Base-by-base conservation (phyloP, 2,113 vertebrate genomes). In the Grantiella picta region DNA sequence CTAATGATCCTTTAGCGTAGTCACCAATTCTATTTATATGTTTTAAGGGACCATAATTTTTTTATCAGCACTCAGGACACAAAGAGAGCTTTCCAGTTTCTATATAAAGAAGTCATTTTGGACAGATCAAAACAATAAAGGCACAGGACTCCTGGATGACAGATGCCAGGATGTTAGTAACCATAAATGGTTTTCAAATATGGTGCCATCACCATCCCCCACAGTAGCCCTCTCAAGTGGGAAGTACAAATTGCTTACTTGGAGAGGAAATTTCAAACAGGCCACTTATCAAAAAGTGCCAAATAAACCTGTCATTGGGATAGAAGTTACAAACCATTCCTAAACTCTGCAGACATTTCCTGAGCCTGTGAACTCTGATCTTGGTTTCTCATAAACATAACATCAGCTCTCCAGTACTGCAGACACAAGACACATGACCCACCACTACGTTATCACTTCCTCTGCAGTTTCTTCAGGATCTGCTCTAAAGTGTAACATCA, bases 211-310 rank as follows among this genome's bases (percentile, higher is more conserved):
- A 94, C 93, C 97, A 94, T 97, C 97, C 80, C 96, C 97, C 95
- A 96, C 97, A 89, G 94, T 97, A 97, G 92, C 93, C 91, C 97
- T 97, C 97, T 97, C 97, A 97, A 98, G 96, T 94, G 88, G 94
- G 96, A 97, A 97, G 97, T 96, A 97, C 96, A 98, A 98, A 98
- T 97, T 97, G 96, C 97, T 97, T 97, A 96, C 92, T 97, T 66
- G 88, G 63, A 96, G 95, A 94, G 92, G 81, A 75, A 97, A 96
- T 97, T 94, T 87, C 97, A 97, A 98, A 97, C 97, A 98, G 97
- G 96, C 92, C 96, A 97, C 97, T 97, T 98, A 98, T 97, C 97
- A 98, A 97, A 97, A 97, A 97, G 93, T 90, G 97, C 94, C 97
- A 97, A 97, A 97, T 98, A 97, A 98, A 98, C 97, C 96, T 96